A percentile compares a stretch with the other conserved stretches of the same genome.
phyloP scores from a whole-genome alignment of 2,888 invertebrate genomes.

The Tiliacea citrago region DNA sequence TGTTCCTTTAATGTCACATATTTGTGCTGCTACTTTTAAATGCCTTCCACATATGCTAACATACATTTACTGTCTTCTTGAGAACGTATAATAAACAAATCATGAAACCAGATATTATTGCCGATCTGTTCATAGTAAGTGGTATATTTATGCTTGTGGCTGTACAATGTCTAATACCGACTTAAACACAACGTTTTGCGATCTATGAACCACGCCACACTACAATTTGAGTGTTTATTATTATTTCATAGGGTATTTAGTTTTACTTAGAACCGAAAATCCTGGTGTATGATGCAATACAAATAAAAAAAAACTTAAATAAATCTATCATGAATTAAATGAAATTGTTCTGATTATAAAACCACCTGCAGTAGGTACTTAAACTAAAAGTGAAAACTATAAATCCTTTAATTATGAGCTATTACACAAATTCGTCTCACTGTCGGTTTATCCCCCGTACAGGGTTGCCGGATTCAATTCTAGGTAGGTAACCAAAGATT shows the following conservation, averaged over 20 bases:
- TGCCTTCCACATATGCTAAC: not conserved
- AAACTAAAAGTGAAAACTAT: not conserved
- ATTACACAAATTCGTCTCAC: not conserved
- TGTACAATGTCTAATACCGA: no score
- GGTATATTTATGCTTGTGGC: no score
- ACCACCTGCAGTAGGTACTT: no score
- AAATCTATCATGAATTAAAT: no score
- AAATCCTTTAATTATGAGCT: not conserved
- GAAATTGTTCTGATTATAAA: no score
- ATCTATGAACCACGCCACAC: not conserved
- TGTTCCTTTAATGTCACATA: not conserved
- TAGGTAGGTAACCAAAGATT: not conserved
- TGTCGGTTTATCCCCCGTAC: not conserved
- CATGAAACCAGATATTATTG: not conserved
- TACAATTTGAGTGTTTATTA: not conserved
- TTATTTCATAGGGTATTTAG: not conserved
- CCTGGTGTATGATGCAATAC: not conserved
- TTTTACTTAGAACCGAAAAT: not conserved
- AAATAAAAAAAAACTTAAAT: not conserved
- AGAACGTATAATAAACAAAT: not conserved
- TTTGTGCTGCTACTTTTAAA: not conserved
- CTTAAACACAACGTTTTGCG: no score
- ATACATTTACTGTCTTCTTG: not conserved
- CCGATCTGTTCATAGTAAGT: not conserved
- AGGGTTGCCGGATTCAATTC: conserved; percentile 11